Base-by-base conservation (phyloP, 2,888 invertebrate genomes). In the Agriopis leucophaearia region DNA sequence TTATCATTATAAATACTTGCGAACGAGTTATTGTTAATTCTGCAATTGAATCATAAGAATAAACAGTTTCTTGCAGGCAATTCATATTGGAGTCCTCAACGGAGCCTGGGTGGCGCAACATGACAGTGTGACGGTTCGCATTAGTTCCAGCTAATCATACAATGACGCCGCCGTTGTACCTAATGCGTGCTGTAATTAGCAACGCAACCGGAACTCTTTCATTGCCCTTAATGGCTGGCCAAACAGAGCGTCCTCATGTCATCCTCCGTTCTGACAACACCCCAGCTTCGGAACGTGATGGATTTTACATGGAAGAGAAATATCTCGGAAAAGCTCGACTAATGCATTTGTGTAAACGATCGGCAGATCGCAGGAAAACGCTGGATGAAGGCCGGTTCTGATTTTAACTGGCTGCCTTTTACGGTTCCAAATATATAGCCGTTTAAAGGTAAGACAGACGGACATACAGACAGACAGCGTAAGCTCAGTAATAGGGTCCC, bases 161-260 rank as follows among this genome's bases (percentile, higher is more conserved):
- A 84, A 86, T 82, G 81, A 82, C 78, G 79, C 81, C 83, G 82
- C 71, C 74, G 72, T 67, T 5, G 27, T 27, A 27, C 78, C 83
- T 87, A 87, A 89, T 88, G 86, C 81, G 78, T 69, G 74, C 72
- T 75, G 87, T 86, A 90, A 90, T 90, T 91, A 90, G 86, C 83
- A 78, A 81, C 81, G 84, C 82, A 81, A 80, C 81, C 85, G 85
- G 86, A 85, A 85, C 83, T 84, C 81, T 84, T 87, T 88, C 85
- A 89, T 87, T 87, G 81, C 79, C 74, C 80, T 81, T 86, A 89
- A 88, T 86, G 84, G 78, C 75, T 76, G 71, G 66, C 74, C 72
- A 77, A 82, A 73, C 69, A 67, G 70, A 67, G 70, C 73, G 71
- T 7, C 35, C 15, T n/a, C 55, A 68, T 72, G 73, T 76, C 76